These are phyloP conservation scores for Prunella fulvescens DNA, from an alignment of 2,113 vertebrate genomes.

Conservation along the genomic window DNA sequence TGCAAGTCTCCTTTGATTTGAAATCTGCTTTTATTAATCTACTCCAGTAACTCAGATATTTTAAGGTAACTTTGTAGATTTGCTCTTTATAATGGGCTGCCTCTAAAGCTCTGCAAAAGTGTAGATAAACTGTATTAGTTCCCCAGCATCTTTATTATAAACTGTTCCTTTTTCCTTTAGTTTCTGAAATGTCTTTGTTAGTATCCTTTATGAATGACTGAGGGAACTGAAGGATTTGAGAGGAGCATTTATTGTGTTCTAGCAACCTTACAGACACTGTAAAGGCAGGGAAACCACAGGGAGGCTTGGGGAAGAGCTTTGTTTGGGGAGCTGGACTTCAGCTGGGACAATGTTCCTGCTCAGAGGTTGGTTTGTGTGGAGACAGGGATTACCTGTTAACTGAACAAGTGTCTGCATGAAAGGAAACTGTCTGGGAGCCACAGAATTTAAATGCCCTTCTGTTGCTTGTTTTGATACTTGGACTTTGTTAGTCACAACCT, in stretches of 20 bases:
- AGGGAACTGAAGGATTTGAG: neutral
- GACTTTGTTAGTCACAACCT: neutral
- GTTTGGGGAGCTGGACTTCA: neutral
- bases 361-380: neutral
- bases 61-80: neutral
- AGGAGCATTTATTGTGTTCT: neutral
- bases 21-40: neutral
- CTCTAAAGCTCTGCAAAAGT: neutral
- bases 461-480: neutral
- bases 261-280: rapidly evolving
- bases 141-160: neutral
- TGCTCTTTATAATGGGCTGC: neutral
- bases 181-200: neutral
- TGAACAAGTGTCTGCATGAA: neutral
- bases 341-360: neutral
- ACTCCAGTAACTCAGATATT: neutral
- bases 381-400: neutral
- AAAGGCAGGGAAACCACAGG: neutral
- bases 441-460: neutral
- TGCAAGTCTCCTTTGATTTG: conserved; percentile 2
- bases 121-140: neutral
- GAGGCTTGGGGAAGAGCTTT: neutral
- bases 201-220: neutral
- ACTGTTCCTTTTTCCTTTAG: neutral
- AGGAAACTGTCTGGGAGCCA: neutral